Percentiles rank a stretch among this genome's conserved stretches.
Evolutionary conservation across 2,888 invertebrate species (phyloP).

Genomic region (Drosophila merina): DNA sequence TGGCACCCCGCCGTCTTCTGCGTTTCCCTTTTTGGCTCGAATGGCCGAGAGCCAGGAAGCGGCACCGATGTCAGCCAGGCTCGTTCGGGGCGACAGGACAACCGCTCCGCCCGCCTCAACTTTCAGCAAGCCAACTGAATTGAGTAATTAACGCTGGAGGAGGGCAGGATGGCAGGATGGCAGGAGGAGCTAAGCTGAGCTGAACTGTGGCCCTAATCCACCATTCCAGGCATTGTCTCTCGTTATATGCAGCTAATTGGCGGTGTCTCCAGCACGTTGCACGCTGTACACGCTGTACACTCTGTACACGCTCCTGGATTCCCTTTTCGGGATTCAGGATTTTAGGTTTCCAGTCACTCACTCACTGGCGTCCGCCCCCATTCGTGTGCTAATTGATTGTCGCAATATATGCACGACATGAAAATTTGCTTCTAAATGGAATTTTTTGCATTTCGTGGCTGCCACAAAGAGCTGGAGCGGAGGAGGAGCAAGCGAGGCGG

Average conservation of each 20-base stretch:
- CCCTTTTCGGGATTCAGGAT: conserved; percentile 34
- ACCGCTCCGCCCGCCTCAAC: conserved; percentile 48
- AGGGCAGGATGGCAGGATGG: conserved; percentile 10
- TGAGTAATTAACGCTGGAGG: conserved; percentile 74
- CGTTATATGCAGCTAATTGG: conserved; percentile 73
- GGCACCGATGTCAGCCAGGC: conserved; percentile 59
- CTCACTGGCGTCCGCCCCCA: conserved; percentile 2
- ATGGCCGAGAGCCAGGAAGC: conserved; percentile 30
- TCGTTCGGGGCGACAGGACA: conserved; percentile 48
- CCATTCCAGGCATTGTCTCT: conserved; percentile 61
- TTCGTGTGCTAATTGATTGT: conserved; percentile 44
- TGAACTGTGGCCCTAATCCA: conserved; percentile 42
- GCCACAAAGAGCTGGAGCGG: conserved; percentile 10
- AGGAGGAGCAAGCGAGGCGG: conserved; percentile 19
- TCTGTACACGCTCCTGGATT: conserved; percentile 11
- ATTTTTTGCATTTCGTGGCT: conserved; percentile 33
- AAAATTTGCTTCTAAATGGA: conserved; percentile 41
- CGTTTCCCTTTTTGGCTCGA: conserved; percentile 9
- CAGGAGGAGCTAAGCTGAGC: conserved; percentile 12
- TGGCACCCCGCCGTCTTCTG: conserved; percentile 6
- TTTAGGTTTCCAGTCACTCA: conserved; percentile 31
- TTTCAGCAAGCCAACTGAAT: conserved; percentile 74
- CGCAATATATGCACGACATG: conserved; percentile 45
- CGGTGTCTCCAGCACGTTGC: conserved; percentile 47
- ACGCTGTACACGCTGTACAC: conserved; percentile 9